These are phyloP conservation scores for Lasiommata megera DNA, from an alignment of 2,888 invertebrate genomes.

Conservation along the genomic window DNA sequence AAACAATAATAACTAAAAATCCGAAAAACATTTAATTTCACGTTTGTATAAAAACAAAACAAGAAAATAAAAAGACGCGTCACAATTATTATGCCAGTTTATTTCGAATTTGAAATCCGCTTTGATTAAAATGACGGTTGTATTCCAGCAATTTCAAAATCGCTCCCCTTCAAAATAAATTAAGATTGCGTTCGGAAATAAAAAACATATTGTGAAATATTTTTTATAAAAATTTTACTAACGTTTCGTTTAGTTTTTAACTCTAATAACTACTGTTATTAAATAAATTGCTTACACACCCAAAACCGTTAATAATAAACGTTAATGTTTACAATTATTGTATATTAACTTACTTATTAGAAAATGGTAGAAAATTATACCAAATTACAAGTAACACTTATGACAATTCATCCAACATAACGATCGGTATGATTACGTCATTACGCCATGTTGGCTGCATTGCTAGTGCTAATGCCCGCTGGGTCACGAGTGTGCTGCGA, in stretches of 20 bases:
- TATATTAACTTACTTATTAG: too few relatives aligned
- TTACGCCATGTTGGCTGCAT: conserved; percentile 55
- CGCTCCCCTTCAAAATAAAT: too few relatives aligned
- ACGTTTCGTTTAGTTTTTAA: too few relatives aligned
- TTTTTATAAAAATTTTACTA: too few relatives aligned
- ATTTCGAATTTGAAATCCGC: not conserved
- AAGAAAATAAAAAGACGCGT: not conserved
- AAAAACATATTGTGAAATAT: too few relatives aligned
- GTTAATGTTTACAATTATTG: too few relatives aligned
- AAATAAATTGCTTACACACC: too few relatives aligned
- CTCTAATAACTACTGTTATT: too few relatives aligned
- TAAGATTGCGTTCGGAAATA: too few relatives aligned
- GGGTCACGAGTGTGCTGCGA: conserved; percentile 67
- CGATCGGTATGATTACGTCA: conserved; percentile 25
- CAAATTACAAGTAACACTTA: conserved; percentile 15
- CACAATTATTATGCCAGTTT: not conserved
- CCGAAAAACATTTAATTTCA: not conserved
- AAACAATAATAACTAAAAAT: not conserved
- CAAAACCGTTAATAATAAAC: too few relatives aligned
- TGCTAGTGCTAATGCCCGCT: conserved; percentile 71
- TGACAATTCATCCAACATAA: conserved; percentile 18
- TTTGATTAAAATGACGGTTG: not conserved
- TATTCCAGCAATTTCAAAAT: not conserved
- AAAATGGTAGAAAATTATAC: conserved; percentile 3
- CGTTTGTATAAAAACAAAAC: not conserved